A percentile compares a stretch with the other conserved stretches of the same genome.
phyloP scores from a whole-genome alignment of 1,140 invertebrate species.

The Drosophila subpulchrella region DNA sequence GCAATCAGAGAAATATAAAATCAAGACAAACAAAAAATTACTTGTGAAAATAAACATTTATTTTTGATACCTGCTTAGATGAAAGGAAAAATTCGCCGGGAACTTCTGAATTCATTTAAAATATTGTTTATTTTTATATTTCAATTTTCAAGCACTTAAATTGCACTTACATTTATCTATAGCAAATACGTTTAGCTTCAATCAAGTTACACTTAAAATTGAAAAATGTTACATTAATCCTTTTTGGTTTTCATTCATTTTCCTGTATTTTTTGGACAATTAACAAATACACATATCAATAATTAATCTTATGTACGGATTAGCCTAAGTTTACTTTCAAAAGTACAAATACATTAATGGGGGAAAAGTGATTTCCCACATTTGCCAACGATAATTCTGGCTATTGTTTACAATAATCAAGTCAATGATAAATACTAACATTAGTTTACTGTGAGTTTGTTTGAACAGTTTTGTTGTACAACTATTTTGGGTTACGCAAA shows the following conservation, averaged over 20 bases:
- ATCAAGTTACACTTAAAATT: slow-evolving; percentile 61
- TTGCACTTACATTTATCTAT: slow-evolving; percentile 37
- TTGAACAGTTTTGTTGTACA: slow-evolving; percentile 19
- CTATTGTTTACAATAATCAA: slow-evolving; percentile 36
- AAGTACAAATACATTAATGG: slow-evolving; percentile 27
- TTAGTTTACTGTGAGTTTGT: slow-evolving; percentile 16
- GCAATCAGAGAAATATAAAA: slow-evolving; percentile 9
- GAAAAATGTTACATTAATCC: slow-evolving; percentile 27
- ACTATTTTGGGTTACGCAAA: slow-evolving; percentile 20
- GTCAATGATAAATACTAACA: slow-evolving; percentile 34
- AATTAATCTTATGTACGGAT: slow-evolving; percentile 22
- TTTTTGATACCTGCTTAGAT: not conserved
- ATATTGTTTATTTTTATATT: slow-evolving; percentile 34
- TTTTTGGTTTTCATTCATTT: slow-evolving; percentile 20
- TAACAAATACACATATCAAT: slow-evolving; percentile 27
- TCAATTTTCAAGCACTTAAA: slow-evolving; percentile 42
- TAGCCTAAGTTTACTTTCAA: slow-evolving; percentile 34
- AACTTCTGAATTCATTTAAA: slow-evolving; percentile 38
- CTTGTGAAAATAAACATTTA: slow-evolving; percentile 9
- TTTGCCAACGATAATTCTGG: slow-evolving; percentile 15
- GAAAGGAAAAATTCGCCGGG: not conserved
- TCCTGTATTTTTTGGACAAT: slow-evolving; percentile 53
- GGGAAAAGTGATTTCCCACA: slow-evolving; percentile 3
- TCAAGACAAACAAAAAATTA: slow-evolving; percentile 17
- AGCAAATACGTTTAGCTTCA: slow-evolving; percentile 34